These are phyloP conservation scores for Pleuronectes platessa DNA, from an alignment of 2,113 vertebrate species.

Conservation along the genomic window DNA sequence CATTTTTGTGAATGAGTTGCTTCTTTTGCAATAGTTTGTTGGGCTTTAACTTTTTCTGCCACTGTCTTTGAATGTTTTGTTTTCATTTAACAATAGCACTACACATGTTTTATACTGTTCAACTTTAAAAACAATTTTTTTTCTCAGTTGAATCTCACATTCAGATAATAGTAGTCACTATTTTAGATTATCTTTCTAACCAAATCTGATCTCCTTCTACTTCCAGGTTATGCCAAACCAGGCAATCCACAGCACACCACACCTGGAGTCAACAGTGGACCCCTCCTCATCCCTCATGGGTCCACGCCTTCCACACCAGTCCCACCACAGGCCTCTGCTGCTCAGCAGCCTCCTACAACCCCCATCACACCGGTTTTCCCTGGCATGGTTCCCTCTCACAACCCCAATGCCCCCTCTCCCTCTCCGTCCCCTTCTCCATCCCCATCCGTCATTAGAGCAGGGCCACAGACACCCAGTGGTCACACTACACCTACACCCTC, in stretches of 20 bases:
- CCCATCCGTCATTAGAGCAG: constrained; percentile 83
- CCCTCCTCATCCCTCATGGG: constrained; percentile 87
- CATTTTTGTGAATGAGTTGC: not conserved
- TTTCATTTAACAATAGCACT: constrained; percentile 17
- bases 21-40: constrained; percentile 25
- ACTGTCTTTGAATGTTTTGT: constrained; percentile 13
- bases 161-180: not conserved
- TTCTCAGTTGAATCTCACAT: not conserved
- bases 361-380: constrained; percentile 89
- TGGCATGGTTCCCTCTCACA: constrained; percentile 86
- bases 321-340: constrained; percentile 84
- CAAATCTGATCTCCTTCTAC: constrained; percentile 51
- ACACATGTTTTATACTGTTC: not conserved
- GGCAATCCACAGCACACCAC: constrained; percentile 85
- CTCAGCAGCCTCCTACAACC: constrained; percentile 84
- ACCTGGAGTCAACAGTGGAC: constrained; percentile 74
- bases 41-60: constrained; percentile 12
- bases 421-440: constrained; percentile 79
- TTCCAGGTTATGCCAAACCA: constrained; percentile 89
- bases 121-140: no score
- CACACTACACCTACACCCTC: constrained; percentile 77
- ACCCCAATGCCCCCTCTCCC: constrained; percentile 65
- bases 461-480: constrained; percentile 75
- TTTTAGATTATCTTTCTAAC: not conserved
- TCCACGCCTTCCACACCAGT: constrained; percentile 87